phyloP scores from a whole-genome alignment of 2,888 invertebrate genomes.

The Microplitis deprimator region DNA sequence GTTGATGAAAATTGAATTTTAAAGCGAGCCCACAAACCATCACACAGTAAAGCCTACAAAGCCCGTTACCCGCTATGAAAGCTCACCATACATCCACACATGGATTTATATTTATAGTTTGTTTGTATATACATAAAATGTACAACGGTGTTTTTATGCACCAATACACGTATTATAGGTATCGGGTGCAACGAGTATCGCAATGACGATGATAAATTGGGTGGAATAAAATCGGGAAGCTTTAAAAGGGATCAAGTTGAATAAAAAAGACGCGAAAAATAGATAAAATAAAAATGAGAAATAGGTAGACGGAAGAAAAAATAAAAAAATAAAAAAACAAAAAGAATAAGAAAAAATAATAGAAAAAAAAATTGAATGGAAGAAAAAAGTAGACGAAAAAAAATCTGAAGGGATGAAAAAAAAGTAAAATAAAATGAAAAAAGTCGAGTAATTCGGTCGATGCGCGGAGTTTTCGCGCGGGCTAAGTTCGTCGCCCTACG shows the following conservation, averaged over 20 bases:
- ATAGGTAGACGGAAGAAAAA: conserved; percentile 16
- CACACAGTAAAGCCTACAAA: conserved; percentile 42
- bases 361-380: conserved; percentile 17
- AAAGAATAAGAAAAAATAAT: conserved; percentile 14
- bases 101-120: conserved; percentile 12
- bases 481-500: conserved; percentile 53
- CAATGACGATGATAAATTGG: conserved; percentile 46
- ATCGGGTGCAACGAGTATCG: conserved; percentile 19
- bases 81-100: not conserved
- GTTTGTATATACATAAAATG: conserved; percentile 27
- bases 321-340: not conserved
- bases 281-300: conserved; percentile 12
- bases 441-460: conserved; percentile 52
- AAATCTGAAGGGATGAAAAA: conserved; percentile 1
- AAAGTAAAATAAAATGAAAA: conserved; percentile 19
- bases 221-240: conserved; percentile 42
- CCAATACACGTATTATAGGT: conserved; percentile 1
- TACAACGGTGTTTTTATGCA: conserved; percentile 3
- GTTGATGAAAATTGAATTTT: conserved; percentile 35
- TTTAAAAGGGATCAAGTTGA: conserved; percentile 29
- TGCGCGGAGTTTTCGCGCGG: conserved; percentile 47
- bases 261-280: conserved; percentile 16
- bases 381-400: conserved; percentile 7
- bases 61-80: conserved; percentile 37
- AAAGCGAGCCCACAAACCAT: conserved; percentile 13